These are phyloP conservation scores for Limnodromus scolopaceus DNA, from an alignment of 2,797 vertebrate genomes.

Conservation along the genomic window DNA sequence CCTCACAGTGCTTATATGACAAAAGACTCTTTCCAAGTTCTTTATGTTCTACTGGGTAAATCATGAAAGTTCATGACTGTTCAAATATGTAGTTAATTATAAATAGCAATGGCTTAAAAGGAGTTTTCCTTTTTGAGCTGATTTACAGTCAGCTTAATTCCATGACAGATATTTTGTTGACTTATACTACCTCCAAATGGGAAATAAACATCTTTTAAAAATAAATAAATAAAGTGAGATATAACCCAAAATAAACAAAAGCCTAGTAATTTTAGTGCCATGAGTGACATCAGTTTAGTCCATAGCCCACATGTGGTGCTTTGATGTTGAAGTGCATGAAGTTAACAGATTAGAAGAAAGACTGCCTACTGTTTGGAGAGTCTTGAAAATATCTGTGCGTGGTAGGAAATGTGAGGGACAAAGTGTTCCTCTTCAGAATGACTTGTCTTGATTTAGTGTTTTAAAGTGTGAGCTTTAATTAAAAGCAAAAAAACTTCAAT, in stretches of 20 bases:
- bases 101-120: neutral
- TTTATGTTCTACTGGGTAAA: neutral
- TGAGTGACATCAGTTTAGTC: neutral
- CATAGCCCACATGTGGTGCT: neutral
- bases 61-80: neutral
- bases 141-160: neutral
- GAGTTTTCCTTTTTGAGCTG: neutral
- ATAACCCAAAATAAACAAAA: neutral
- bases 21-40: neutral
- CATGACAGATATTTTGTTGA: neutral
- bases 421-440: slow-evolving; percentile 23
- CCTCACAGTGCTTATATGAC: neutral
- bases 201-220: neutral
- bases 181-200: neutral
- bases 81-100: neutral
- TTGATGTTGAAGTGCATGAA: neutral
- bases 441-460: slow-evolving; percentile 31
- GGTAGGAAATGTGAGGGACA: neutral
- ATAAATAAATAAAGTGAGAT: neutral
- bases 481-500: neutral
- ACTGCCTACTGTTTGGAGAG: slow-evolving; percentile 8
- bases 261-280: neutral
- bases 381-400: slow-evolving; percentile 18
- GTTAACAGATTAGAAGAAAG: neutral
- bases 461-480: slow-evolving; percentile 51